Conservation (phyloP, 2,113 vertebrate species). For the Mohoua ochrocephala region DNA sequence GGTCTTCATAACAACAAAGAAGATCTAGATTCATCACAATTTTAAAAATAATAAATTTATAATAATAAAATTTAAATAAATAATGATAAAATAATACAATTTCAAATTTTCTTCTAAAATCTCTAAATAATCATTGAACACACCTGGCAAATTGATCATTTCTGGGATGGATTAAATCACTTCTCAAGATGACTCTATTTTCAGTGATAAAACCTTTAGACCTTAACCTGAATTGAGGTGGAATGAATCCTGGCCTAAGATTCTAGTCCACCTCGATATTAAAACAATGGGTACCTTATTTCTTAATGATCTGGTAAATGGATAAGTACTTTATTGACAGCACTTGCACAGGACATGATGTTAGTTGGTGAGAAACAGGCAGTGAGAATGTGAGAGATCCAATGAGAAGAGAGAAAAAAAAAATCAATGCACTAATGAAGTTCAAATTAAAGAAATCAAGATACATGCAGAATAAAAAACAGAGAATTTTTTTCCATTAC, state of each 20-base stretch:
- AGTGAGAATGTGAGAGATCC: neutral
- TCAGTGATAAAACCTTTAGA: neutral
- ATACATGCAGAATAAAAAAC: fast-evolving
- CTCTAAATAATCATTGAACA: neutral
- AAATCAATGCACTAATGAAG: neutral
- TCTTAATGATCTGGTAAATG: neutral
- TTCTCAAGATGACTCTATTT: neutral
- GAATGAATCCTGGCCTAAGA: neutral
- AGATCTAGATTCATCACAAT: neutral
- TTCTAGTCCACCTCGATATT: neutral
- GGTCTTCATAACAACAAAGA: neutral
- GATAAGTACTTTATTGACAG: neutral
- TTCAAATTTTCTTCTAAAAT: neutral
- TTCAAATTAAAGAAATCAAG: neutral
- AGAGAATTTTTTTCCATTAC: neutral
- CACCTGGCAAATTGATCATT: neutral
- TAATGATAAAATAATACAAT: neutral
- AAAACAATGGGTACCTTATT: neutral
- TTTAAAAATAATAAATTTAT: neutral
- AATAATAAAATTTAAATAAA: neutral
- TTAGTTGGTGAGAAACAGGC: neutral
- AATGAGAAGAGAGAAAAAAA: neutral
- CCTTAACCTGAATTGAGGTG: neutral
- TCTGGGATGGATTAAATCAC: neutral
- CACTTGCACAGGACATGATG: neutral